Conservation (phyloP, 2,113 vertebrate species). For the Bungarus multicinctus region DNA sequence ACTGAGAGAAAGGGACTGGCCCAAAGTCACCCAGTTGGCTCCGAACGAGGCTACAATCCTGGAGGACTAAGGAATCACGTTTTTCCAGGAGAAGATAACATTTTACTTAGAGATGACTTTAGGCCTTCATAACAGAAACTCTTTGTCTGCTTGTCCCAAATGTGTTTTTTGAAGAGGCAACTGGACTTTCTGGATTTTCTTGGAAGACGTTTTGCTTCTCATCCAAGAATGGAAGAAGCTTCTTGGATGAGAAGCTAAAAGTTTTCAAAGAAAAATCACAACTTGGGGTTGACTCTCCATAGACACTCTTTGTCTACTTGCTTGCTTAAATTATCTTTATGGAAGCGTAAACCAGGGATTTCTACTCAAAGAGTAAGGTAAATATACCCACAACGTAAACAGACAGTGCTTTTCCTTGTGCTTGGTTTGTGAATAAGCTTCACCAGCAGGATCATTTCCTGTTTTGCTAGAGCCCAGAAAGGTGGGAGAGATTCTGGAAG, state of each 20-base stretch:
- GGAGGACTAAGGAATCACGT: too few species aligned
- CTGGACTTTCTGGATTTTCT: background rate
- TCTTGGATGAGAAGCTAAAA: too few species aligned
- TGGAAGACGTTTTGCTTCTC: background rate
- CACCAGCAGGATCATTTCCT: background rate
- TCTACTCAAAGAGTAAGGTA: background rate
- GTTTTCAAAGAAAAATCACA: too few species aligned
- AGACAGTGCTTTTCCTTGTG: background rate
- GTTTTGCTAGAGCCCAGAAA: conserved; percentile 76
- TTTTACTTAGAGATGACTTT: too few species aligned
- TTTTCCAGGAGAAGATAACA: too few species aligned
- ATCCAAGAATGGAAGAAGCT: too few species aligned
- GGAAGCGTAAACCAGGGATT: background rate
- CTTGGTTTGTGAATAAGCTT: background rate
- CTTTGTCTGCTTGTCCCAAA: background rate
- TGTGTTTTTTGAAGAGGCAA: background rate
- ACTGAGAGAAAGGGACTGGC: background rate
- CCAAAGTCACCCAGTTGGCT: background rate
- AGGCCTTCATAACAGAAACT: background rate
- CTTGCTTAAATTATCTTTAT: background rate
- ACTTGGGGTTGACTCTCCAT: background rate
- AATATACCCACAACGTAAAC: background rate
- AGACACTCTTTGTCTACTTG: background rate
- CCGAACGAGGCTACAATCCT: too few species aligned
- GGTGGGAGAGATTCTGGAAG: conserved; percentile 78